Conservation (phyloP, 2,888 invertebrate species). For the Baccha elongata region DNA sequence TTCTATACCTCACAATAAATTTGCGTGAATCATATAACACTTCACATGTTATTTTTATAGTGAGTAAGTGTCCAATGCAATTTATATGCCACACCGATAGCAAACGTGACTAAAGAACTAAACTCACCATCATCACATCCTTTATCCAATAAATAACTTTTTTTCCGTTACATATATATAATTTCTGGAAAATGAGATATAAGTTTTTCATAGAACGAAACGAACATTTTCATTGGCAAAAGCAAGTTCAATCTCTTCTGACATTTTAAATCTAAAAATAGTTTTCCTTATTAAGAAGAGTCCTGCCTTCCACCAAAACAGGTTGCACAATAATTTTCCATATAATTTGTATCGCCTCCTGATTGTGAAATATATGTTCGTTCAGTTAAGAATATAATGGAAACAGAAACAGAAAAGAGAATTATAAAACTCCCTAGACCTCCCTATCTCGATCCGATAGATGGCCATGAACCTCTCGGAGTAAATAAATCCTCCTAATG, state of each 20-base stretch:
- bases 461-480: not conserved
- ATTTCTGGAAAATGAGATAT: not conserved
- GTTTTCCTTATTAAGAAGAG: not conserved
- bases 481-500: not conserved
- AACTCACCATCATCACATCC: not conserved
- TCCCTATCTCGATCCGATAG: not conserved
- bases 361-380: constrained; percentile 4
- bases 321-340: constrained; percentile 22
- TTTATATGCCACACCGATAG: constrained; percentile 6
- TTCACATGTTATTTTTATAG: not conserved
- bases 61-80: not conserved
- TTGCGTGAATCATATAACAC: not conserved
- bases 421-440: not conserved
- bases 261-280: constrained; percentile 3
- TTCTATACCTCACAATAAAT: not conserved
- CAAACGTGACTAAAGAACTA: constrained; percentile 32
- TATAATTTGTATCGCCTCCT: not conserved
- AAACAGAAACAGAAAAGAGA: not conserved
- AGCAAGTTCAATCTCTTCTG: not conserved
- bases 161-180: not conserved
- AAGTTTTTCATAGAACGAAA: constrained; percentile 1
- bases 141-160: not conserved
- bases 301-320: constrained; percentile 2
- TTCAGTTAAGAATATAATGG: not conserved
- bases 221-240: not conserved